phyloP scores from a whole-genome alignment of 2,888 invertebrate species.

The Nephrotoma appendiculata region DNA sequence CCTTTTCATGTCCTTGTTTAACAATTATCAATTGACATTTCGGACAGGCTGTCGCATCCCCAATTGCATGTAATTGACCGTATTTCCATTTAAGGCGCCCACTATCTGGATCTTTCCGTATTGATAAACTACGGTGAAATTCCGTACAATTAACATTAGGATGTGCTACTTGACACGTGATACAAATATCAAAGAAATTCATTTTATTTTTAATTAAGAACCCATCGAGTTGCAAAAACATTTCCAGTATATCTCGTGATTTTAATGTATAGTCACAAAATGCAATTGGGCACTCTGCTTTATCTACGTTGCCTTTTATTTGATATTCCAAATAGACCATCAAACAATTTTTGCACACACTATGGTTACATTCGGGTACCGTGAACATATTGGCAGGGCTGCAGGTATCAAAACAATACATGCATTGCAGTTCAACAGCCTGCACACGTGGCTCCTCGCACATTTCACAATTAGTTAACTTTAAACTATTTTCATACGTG shows the following conservation, averaged over 20 bases:
- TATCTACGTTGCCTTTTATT: not conserved
- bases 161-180: not conserved
- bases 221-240: not conserved
- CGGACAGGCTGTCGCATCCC: not conserved
- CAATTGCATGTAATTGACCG: not conserved
- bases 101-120: not conserved
- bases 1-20: not conserved
- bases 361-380: not conserved
- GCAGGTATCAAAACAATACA: not conserved
- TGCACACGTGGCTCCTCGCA: not conserved
- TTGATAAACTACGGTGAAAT: not conserved
- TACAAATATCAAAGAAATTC: not conserved
- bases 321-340: not conserved
- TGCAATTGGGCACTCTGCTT: not conserved
- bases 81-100: not conserved
- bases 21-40: not conserved
- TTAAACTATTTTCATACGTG: not conserved
- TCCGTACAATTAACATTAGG: not conserved
- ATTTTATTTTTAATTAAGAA: not conserved
- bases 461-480: not conserved
- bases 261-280: not conserved
- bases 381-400: not conserved
- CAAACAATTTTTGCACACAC: not conserved
- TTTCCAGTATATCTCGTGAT: not conserved
- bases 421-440: not conserved